Base-by-base conservation (phyloP, 2,797 vertebrate species). In the Lutjanus campechanus region DNA sequence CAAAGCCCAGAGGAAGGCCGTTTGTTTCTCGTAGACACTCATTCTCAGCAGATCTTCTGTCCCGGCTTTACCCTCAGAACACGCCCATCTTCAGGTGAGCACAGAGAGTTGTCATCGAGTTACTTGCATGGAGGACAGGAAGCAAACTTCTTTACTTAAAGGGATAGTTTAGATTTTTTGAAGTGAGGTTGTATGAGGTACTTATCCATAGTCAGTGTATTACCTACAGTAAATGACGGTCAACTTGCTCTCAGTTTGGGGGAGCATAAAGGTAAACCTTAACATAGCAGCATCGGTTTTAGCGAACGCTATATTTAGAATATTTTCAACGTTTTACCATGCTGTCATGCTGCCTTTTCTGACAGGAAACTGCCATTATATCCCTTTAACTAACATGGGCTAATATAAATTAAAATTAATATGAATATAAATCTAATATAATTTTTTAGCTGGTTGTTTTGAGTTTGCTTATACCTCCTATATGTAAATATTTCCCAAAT, bases 31-130 rank as follows among this genome's bases (percentile, higher is more conserved):
- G 94, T 10, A 91, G 96, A 75, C 95, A 96, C 87, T 97, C 96
- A 0, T 95, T 96, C 88, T 96, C 96, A 44, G 85, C 88, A 19
- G 95, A 96, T 82, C 89, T 96, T 83, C 87, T 96, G 69, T 96
- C 95, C 59, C 92, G 95, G 11, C 93, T 96, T 47, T 95, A 96
- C 77, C 95, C 96, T n/a, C 95, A 96, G 62, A 83, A 93, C 74
- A 90, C 91, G 9, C 95, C 96, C 7, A 88, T 95, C 69, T 96
- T 95, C 83, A 96, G 94, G 96, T 96, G 69, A 85, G 91, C 74
- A 62, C 50, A 61, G 15, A 11, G 9, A 44, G 8, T 50, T 29
- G 54, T 61, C 1, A 0, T 66, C 11, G 36, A 10, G 8, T 53
- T 41, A 43, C 12, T 47, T 68, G 15, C 19, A 36, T 25, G 43